phyloP scores from a whole-genome alignment of 2,113 vertebrate species.

The Phalacrocorax brasilianus region DNA sequence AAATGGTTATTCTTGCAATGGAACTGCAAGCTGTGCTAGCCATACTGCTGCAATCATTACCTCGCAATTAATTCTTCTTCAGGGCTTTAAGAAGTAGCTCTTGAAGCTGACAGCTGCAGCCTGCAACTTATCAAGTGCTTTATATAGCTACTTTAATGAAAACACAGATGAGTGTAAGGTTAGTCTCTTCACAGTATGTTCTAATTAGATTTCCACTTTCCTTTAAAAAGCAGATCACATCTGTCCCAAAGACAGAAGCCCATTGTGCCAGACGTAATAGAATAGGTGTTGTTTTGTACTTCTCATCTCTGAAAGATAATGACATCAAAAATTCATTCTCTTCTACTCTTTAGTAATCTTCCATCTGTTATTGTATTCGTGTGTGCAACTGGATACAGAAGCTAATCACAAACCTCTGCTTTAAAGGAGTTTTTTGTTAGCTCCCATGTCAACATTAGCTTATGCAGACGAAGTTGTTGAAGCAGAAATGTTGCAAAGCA shows the following conservation, averaged over 20 bases:
- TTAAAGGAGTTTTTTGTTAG: neutral
- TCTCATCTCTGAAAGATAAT: slow-evolving; percentile 24
- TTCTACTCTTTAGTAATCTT: slow-evolving; percentile 29
- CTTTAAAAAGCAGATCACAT: neutral
- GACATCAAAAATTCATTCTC: slow-evolving; percentile 24
- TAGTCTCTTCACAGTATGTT: neutral
- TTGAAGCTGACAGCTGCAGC: slow-evolving; percentile 41
- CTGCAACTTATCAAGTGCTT: neutral
- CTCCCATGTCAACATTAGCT: neutral
- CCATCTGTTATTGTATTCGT: slow-evolving; percentile 24
- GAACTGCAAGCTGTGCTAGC: neutral
- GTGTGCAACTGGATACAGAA: slow-evolving; percentile 22
- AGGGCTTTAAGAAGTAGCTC: neutral
- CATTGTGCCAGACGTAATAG: neutral
- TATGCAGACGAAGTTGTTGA: neutral
- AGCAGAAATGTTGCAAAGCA: slow-evolving; percentile 8
- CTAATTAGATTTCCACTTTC: slow-evolving; percentile 38
- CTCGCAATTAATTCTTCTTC: slow-evolving; percentile 32
- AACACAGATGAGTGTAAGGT: slow-evolving; percentile 5
- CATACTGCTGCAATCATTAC: neutral
- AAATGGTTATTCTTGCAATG: slow-evolving; percentile 2
- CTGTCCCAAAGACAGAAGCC: slow-evolving; percentile 9
- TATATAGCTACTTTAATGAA: slow-evolving; percentile 3
- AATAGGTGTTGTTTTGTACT: slow-evolving; percentile 7
- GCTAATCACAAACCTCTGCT: slow-evolving; percentile 16